phyloP scores from a whole-genome alignment of 2,888 invertebrate species.

The Electrophaes corylata region DNA sequence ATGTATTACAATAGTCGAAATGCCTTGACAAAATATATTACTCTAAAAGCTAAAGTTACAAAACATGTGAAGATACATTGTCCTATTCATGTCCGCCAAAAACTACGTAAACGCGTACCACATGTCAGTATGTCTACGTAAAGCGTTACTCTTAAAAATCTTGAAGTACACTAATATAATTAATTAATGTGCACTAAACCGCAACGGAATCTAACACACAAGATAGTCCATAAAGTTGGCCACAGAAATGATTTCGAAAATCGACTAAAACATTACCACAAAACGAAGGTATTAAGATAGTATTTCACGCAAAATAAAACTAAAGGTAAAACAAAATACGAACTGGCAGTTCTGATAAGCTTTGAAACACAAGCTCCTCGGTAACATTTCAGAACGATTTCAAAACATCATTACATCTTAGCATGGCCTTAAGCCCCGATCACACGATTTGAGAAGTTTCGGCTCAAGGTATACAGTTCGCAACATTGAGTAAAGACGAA shows the following conservation, averaged over 20 bases:
- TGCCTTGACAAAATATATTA: slow-evolving; percentile 23
- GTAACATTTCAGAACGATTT: slow-evolving; percentile 47
- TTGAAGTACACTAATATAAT: slow-evolving; percentile 21
- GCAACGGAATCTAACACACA: slow-evolving; percentile 33
- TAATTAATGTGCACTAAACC: slow-evolving; percentile 38
- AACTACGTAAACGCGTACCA: slow-evolving; percentile 19
- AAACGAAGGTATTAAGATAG: slow-evolving; percentile 8
- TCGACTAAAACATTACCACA: slow-evolving; percentile 34
- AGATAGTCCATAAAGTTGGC: slow-evolving; percentile 36
- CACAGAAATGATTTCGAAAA: slow-evolving; percentile 38
- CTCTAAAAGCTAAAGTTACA: slow-evolving; percentile 28
- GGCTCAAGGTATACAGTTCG: slow-evolving; percentile 1
- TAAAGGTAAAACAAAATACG: slow-evolving; percentile 22
- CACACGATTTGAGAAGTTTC: slow-evolving; percentile 55
- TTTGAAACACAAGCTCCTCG: slow-evolving; percentile 18
- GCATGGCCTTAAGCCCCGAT: slow-evolving; percentile 56
- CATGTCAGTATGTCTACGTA: slow-evolving; percentile 17
- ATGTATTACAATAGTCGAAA: slow-evolving; percentile 5
- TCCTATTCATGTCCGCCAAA: slow-evolving; percentile 19
- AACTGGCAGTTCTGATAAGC: slow-evolving; percentile 27
- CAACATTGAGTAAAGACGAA: slow-evolving; percentile 17
- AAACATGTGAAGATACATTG: slow-evolving; percentile 26
- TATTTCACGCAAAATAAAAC: slow-evolving; percentile 25
- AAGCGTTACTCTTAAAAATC: slow-evolving; percentile 31
- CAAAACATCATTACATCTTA: slow-evolving; percentile 46